Conservation (phyloP, 2,797 vertebrate genomes). For the Gobio occitaniae region DNA sequence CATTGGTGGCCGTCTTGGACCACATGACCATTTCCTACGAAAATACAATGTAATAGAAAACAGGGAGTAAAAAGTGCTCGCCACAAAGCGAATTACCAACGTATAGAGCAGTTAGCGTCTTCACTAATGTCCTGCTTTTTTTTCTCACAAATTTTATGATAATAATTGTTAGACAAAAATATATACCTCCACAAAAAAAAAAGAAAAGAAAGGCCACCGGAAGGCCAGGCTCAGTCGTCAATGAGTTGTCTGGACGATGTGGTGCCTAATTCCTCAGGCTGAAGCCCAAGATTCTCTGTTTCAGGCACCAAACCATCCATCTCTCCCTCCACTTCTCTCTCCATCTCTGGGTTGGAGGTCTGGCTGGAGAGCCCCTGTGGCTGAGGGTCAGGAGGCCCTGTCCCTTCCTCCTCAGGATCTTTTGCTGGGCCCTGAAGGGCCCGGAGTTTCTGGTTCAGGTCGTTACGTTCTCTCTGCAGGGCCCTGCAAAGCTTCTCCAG, state of each 20-base stretch:
- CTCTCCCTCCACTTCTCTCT: constrained; percentile 59
- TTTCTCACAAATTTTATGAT: constrained; percentile 61
- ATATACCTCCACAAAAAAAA: constrained; percentile 65
- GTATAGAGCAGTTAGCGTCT: constrained; percentile 81
- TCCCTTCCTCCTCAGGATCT: constrained; percentile 66
- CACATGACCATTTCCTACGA: constrained; percentile 86
- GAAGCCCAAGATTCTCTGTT: constrained; percentile 62
- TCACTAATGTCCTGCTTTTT: constrained; percentile 61
- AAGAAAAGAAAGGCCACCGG: constrained; percentile 69
- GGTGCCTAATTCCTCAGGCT: constrained; percentile 62
- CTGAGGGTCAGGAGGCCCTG: constrained; percentile 71
- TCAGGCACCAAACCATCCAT: constrained; percentile 47
- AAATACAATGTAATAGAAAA: constrained; percentile 95
- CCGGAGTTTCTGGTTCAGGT: constrained; percentile 92
- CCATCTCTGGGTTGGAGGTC: constrained; percentile 63
- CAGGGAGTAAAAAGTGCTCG: constrained; percentile 87
- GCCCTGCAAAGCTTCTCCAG: constrained; percentile 97
- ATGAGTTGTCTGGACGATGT: constrained; percentile 58
- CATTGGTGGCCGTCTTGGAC: constrained; percentile 79
- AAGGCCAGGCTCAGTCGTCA: constrained; percentile 79
- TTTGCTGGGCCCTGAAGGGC: constrained; percentile 81
- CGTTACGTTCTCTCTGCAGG: constrained; percentile 95
- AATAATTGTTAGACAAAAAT: constrained; percentile 68
- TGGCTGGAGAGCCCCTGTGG: constrained; percentile 60
- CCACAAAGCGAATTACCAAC: constrained; percentile 87